phyloP scores from a whole-genome alignment of 2,888 invertebrate species.

The Helleia helle region DNA sequence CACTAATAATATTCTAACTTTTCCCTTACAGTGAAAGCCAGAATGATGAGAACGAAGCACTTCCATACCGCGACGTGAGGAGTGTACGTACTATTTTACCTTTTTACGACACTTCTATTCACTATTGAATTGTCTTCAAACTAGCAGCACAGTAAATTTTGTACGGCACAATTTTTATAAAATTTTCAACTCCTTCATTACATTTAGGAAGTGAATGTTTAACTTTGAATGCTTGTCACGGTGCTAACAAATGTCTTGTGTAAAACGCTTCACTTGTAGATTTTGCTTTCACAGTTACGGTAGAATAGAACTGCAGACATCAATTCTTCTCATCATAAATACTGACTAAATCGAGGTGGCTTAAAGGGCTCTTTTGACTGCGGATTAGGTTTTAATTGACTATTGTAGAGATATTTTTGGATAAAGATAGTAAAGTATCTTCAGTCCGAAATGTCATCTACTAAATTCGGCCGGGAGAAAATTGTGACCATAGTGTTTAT shows the following conservation, averaged over 20 bases:
- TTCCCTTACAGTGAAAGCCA: slow-evolving; percentile 83
- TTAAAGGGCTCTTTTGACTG: neutral
- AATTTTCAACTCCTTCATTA: neutral
- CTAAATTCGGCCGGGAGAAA: too few relatives aligned
- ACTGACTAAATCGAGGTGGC: neutral
- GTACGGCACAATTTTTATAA: neutral
- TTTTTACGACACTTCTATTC: slow-evolving; percentile 8
- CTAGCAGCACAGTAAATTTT: slow-evolving; percentile 2
- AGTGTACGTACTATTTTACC: slow-evolving; percentile 81
- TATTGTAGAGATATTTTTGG: too few relatives aligned
- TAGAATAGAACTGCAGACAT: neutral
- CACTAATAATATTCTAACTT: too few relatives aligned
- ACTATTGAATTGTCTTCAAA: slow-evolving; percentile 9
- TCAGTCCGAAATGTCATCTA: too few relatives aligned
- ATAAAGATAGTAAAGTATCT: too few relatives aligned
- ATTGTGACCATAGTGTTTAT: too few relatives aligned
- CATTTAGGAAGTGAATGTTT: neutral
- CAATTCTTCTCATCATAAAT: neutral
- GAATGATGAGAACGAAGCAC: slow-evolving; percentile 91
- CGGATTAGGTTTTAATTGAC: too few relatives aligned
- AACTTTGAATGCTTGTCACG: slow-evolving; percentile 4
- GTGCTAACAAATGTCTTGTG: neutral
- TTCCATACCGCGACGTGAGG: slow-evolving; percentile 85
- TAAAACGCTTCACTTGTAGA: slow-evolving; percentile 2
- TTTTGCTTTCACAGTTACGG: slow-evolving; percentile 1